Conservation (phyloP, 2,888 invertebrate genomes). For the Oscheius sp. region DNA sequence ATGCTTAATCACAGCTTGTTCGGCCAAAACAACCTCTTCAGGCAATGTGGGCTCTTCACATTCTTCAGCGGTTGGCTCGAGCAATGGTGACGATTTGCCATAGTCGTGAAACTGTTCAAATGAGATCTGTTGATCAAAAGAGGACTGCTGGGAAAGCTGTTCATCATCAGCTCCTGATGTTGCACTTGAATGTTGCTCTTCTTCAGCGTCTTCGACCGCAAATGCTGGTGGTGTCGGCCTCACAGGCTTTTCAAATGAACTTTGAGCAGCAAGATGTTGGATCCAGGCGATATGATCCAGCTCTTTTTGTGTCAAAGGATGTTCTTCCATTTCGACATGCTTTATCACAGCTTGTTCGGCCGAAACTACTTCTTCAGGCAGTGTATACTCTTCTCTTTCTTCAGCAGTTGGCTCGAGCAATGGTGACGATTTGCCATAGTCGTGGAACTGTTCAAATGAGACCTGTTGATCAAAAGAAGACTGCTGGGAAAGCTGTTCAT, state of each 20-base stretch:
- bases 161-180: conserved; percentile 8
- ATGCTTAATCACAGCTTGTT: neutral
- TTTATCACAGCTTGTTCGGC: neutral
- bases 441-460: neutral
- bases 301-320: conserved; percentile 40
- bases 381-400: neutral
- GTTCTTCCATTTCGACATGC: neutral
- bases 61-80: neutral
- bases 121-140: conserved; percentile 5
- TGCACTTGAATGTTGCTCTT: conserved; percentile 19
- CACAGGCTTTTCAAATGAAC: neutral
- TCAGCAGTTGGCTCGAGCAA: neutral
- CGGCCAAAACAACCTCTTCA: neutral
- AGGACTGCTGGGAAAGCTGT: neutral
- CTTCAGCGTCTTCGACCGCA: conserved; percentile 32
- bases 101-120: neutral
- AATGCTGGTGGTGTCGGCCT: conserved; percentile 1
- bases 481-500: conserved; percentile 38
- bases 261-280: conserved; percentile 33
- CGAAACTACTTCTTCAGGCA: neutral
- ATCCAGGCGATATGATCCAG: conserved; percentile 42
- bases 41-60: neutral
- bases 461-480: conserved; percentile 13
- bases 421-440: neutral
- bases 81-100: neutral